These are phyloP conservation scores for Cichladusa arquata DNA, from an alignment of 2,113 vertebrate species.

Conservation along the genomic window DNA sequence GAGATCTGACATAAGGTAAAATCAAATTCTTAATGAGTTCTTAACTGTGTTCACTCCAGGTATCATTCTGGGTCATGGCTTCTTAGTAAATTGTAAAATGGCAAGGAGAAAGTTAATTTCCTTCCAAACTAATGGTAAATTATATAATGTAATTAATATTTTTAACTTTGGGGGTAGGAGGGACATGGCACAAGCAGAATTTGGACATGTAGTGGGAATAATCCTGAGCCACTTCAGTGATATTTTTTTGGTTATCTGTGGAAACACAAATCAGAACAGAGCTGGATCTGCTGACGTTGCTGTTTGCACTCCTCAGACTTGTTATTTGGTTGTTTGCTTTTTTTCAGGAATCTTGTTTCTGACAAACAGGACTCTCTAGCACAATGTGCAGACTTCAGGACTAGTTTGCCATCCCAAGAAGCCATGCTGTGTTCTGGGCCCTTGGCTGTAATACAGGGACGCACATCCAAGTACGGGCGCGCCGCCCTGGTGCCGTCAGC, in stretches of 20 bases:
- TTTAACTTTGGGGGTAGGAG: background rate
- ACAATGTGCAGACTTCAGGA: slow-evolving; percentile 95
- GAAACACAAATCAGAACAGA: background rate
- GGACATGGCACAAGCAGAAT: background rate
- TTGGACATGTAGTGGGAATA: background rate
- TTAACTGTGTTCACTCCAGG: background rate
- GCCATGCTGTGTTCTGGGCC: slow-evolving; percentile 88
- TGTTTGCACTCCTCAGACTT: background rate
- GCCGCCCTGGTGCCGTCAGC: background rate
- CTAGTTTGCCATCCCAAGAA: slow-evolving; percentile 87
- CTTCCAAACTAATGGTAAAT: background rate
- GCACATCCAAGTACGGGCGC: slow-evolving; percentile 84
- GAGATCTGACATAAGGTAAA: background rate
- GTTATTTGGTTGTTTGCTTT: background rate
- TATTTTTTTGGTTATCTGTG: background rate
- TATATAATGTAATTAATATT: background rate
- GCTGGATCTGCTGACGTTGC: background rate
- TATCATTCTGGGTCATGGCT: background rate
- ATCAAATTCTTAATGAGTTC: background rate
- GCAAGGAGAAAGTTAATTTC: background rate
- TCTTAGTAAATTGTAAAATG: background rate
- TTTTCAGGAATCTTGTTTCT: slow-evolving; percentile 89
- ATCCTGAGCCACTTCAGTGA: background rate
- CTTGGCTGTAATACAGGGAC: slow-evolving; percentile 92
- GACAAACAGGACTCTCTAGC: slow-evolving; percentile 93